Base-by-base conservation (phyloP, 2,797 vertebrate species). In the Falco columbarius region DNA sequence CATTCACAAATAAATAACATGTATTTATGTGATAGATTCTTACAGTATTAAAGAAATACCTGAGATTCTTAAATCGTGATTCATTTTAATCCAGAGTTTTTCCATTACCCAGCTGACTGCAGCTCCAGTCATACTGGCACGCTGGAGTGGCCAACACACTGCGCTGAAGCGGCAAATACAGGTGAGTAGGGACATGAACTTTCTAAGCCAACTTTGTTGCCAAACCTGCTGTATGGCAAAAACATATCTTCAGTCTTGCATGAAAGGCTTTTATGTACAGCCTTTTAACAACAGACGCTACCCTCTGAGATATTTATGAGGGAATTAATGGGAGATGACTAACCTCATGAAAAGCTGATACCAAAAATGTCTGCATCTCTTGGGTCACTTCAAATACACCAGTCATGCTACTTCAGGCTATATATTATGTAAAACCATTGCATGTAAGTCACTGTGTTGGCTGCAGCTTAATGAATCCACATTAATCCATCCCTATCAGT, bases 381-480 rank as follows among this genome's bases (percentile, higher is more conserved):
- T 47, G 92, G 71, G 92, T 95, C 77, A 87, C 92, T 95, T 90
- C 83, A 96, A 51, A 94, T 71, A 40, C 2, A 0, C 74, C 81
- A 89, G 40, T 51, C 70, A 24, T 58, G 46, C 90, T 94, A 32
- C 76, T 92, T 89, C 85, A 55, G 74, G 67, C 77, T 68, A 36
- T 27, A 15, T 46, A 80, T 79, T 93, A 89, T 81, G 81, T 68
- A 91, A 95, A 96, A 77, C 13, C 65, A 62, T 22, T 47, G 56
- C 77, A 86, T 82, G 80, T 56, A 65, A 96, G 74, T 32, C 93
- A 74, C 61, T 83, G 42, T 36, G 63, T 76, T 95, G 90, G 42
- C 81, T 95, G 85, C 81, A 94, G 90, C 77, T 96, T 96, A 95
- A 90, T 85, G 86, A 96, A 95, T 83, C 79, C 77, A 72, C 17